Conservation (phyloP, 2,797 vertebrate species). For the Coregonus sp. region DNA sequence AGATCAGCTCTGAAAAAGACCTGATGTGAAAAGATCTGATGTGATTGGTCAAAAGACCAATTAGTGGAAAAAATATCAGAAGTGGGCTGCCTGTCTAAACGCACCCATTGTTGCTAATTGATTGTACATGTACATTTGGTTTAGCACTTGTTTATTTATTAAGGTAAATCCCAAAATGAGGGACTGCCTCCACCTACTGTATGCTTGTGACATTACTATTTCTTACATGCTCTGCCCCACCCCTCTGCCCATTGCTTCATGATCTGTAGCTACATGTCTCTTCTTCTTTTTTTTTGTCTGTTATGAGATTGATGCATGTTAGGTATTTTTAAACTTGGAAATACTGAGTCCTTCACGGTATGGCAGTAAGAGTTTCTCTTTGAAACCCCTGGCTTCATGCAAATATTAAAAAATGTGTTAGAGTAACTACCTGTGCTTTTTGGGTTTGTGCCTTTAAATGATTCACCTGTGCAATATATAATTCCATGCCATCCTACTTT, state of each 20-base stretch:
- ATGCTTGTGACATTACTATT: slow-evolving; percentile 10
- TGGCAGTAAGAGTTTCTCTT: slow-evolving; percentile 7
- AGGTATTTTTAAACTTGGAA: slow-evolving; percentile 4
- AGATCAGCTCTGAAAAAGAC: too few relatives aligned
- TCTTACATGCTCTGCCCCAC: neutral
- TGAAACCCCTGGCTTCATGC: neutral
- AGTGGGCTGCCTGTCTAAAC: too few relatives aligned
- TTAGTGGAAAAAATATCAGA: too few relatives aligned
- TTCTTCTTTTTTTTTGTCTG: neutral
- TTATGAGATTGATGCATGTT: neutral
- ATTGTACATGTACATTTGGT: slow-evolving; percentile 1
- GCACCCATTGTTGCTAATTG: neutral
- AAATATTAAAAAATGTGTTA: slow-evolving; percentile 9
- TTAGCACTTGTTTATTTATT: neutral
- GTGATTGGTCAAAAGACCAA: too few relatives aligned
- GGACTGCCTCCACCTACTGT: slow-evolving; percentile 23
- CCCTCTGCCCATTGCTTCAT: neutral
- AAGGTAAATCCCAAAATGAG: neutral
- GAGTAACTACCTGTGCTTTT: neutral
- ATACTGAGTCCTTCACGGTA: slow-evolving; percentile 2
- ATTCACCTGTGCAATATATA: slow-evolving; percentile 11
- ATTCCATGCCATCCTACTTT: slow-evolving; percentile 16
- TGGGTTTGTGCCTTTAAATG: slow-evolving; percentile 24
- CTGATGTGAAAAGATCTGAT: too few relatives aligned
- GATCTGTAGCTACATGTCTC: neutral